A percentile compares a stretch with the other conserved stretches of the same genome.
These are phyloP conservation scores for Scatophagus argus DNA, from an alignment of 2,113 vertebrate genomes.

Conservation along the genomic window DNA sequence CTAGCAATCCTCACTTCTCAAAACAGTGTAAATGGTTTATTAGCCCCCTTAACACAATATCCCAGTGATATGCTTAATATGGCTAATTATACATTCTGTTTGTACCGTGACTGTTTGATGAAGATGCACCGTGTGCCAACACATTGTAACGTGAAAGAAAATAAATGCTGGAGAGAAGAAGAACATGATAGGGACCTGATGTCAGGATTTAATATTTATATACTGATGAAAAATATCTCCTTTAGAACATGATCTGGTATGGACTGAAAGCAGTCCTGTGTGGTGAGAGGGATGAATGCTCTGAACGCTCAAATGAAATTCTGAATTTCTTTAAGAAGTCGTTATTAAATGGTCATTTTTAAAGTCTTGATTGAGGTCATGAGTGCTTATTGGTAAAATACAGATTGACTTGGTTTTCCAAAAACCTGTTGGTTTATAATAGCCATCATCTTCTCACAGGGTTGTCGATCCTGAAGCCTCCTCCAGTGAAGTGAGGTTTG, in stretches of 20 bases:
- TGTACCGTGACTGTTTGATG: neutral
- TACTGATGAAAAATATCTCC: neutral
- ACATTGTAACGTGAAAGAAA: neutral
- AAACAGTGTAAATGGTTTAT: too few species aligned
- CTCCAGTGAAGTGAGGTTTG: constrained; percentile 68
- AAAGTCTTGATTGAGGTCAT: neutral
- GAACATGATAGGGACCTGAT: neutral
- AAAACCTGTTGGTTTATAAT: too few species aligned
- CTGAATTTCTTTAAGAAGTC: too few species aligned
- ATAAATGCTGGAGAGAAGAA: neutral
- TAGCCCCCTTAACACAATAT: too few species aligned
- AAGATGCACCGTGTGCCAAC: neutral
- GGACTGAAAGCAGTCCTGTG: neutral
- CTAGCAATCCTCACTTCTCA: too few species aligned
- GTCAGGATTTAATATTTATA: neutral
- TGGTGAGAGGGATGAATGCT: neutral
- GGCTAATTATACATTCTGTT: neutral
- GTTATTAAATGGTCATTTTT: neutral
- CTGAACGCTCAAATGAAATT: too few species aligned
- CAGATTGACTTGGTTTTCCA: too few species aligned
- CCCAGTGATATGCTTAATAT: neutral
- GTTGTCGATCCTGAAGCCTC: constrained; percentile 68
- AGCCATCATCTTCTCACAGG: constrained; percentile 40
- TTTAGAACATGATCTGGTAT: neutral
- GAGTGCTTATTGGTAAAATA: neutral